phyloP scores from a whole-genome alignment of 2,888 invertebrate genomes.

The Tetragnatha montana region DNA sequence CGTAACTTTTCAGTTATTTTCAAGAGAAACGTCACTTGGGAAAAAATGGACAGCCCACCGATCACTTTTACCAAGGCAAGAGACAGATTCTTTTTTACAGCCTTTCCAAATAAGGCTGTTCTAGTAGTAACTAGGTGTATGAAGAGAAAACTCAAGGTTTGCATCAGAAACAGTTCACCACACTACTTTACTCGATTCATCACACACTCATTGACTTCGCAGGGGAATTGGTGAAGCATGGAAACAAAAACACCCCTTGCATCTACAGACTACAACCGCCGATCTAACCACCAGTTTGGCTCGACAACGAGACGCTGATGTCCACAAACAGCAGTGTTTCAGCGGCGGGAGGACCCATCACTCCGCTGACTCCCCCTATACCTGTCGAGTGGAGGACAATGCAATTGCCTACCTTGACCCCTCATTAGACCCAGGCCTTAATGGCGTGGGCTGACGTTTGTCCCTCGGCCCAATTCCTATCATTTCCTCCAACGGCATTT shows the following conservation, averaged over 20 bases:
- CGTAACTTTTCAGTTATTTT: no score
- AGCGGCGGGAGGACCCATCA: background rate
- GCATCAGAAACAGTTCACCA: no score
- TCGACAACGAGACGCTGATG: background rate
- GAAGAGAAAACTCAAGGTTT: no score
- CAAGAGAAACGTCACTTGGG: no score
- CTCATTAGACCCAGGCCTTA: slow-evolving; percentile 20
- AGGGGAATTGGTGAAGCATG: background rate
- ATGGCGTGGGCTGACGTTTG: slow-evolving; percentile 62
- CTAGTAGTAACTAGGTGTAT: no score
- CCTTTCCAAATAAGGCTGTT: no score
- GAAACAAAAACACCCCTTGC: background rate
- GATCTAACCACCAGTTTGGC: background rate
- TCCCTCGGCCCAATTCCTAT: slow-evolving; percentile 60
- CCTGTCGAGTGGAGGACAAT: slow-evolving; percentile 41
- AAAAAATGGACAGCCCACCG: no score
- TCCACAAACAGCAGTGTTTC: slow-evolving; percentile 25
- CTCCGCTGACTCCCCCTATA: background rate
- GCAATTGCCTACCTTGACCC: slow-evolving; percentile 41
- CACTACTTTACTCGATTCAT: no score
- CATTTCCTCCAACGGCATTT: background rate
- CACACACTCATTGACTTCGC: background rate
- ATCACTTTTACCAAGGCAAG: no score
- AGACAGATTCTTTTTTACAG: no score
- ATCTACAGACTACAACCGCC: background rate